phyloP scores from a whole-genome alignment of 1,140 invertebrate genomes.

The Ceratosolen solmsi region DNA sequence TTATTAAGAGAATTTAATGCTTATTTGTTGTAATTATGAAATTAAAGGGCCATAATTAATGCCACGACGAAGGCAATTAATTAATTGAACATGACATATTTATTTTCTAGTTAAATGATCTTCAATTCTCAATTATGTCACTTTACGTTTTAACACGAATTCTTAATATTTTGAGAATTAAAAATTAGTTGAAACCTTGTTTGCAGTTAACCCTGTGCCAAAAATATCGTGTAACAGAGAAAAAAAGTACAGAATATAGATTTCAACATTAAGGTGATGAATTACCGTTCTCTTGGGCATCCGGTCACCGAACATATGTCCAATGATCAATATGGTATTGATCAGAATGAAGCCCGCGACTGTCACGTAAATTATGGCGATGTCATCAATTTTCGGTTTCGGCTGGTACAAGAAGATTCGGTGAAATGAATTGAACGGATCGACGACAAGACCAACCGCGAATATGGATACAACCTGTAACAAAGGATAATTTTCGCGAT shows the following conservation, averaged over 20 bases:
- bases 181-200: background rate
- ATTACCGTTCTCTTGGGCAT: constrained; percentile 78
- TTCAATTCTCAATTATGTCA: background rate
- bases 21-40: no score
- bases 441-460: constrained; percentile 74
- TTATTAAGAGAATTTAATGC: no score
- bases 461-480: constrained; percentile 72
- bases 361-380: constrained; percentile 75
- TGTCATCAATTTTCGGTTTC: constrained; percentile 73
- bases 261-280: background rate
- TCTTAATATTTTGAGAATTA: background rate
- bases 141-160: background rate
- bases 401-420: constrained; percentile 61
- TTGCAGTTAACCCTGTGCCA: background rate
- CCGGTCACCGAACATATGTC: constrained; percentile 77
- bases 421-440: constrained; percentile 73
- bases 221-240: background rate
- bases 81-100: no score
- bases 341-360: constrained; percentile 78
- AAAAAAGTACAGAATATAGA: background rate
- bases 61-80: no score
- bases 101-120: no score
- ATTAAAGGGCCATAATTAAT: no score
- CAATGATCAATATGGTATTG: constrained; percentile 77
- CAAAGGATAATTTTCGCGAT: constrained; percentile 36